phyloP scores from a whole-genome alignment of 2,888 invertebrate genomes.

The Lithophane semibrunnea region DNA sequence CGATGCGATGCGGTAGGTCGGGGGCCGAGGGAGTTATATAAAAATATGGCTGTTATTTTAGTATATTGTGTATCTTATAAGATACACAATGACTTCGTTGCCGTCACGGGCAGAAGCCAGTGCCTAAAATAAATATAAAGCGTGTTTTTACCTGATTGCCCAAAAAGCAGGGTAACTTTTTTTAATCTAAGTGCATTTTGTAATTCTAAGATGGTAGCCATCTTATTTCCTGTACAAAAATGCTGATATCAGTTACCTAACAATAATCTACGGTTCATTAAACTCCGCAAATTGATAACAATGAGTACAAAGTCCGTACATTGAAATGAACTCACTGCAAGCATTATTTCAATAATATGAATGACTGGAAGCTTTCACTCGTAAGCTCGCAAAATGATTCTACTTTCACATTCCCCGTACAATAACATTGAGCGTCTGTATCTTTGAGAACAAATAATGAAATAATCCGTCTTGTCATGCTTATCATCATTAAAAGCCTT shows the following conservation, averaged over 20 bases:
- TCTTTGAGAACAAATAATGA: constrained; percentile 32
- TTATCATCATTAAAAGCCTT: not conserved
- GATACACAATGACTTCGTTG: too few relatives aligned
- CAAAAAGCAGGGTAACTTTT: not conserved
- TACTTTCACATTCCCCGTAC: constrained; percentile 62
- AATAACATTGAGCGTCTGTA: constrained; percentile 43
- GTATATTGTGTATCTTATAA: too few relatives aligned
- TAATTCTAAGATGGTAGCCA: not conserved
- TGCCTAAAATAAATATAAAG: not conserved
- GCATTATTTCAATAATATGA: not conserved
- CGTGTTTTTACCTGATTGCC: not conserved
- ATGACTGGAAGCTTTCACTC: constrained; percentile 50
- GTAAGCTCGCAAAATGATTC: constrained; percentile 16
- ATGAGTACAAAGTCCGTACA: constrained; percentile 24
- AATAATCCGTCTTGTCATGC: constrained; percentile 11
- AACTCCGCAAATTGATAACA: constrained; percentile 8
- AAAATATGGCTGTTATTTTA: too few relatives aligned
- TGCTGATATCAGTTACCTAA: not conserved
- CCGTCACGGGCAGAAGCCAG: too few relatives aligned
- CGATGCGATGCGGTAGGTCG: too few relatives aligned
- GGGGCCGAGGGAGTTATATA: too few relatives aligned
- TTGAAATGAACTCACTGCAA: constrained; percentile 27
- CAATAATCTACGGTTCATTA: constrained; percentile 6
- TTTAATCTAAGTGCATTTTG: not conserved
- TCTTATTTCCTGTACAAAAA: not conserved